phyloP scores from a whole-genome alignment of 2,888 invertebrate species.

The Ophion slaviceki region DNA sequence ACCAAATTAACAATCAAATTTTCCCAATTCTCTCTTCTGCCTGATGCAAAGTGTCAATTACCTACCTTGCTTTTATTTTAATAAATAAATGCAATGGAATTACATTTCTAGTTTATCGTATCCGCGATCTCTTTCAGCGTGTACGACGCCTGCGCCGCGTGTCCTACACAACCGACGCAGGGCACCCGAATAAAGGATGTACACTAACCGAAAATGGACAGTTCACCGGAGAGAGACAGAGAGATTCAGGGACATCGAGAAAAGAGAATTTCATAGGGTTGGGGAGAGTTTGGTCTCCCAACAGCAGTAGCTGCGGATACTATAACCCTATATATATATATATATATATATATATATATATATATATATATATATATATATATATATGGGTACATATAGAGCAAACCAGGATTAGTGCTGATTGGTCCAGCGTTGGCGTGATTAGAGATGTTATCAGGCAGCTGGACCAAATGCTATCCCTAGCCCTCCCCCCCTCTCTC shows the following conservation, averaged over 20 bases:
- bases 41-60: too few species aligned
- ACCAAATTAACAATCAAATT: background rate
- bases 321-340: slow-evolving; percentile 54
- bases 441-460: slow-evolving; percentile 83
- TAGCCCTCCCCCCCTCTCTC: slow-evolving; percentile 57
- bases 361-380: background rate
- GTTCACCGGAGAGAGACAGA: slow-evolving; percentile 65
- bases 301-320: slow-evolving; percentile 68
- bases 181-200: slow-evolving; percentile 54
- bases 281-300: slow-evolving; percentile 77
- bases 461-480: slow-evolving; percentile 71
- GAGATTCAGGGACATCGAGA: slow-evolving; percentile 50
- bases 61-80: background rate
- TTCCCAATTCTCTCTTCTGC: background rate
- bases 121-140: slow-evolving; percentile 46
- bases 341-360: background rate
- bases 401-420: slow-evolving; percentile 81
- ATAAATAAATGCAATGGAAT: slow-evolving; percentile 12
- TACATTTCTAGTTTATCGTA: slow-evolving; percentile 25
- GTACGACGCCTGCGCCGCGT: slow-evolving; percentile 56
- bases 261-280: slow-evolving; percentile 67
- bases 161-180: slow-evolving; percentile 42
- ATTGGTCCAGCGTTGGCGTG: slow-evolving; percentile 83
- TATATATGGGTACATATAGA: slow-evolving; percentile 66
- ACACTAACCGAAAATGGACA: slow-evolving; percentile 71